Percentiles rank a stretch among this genome's conserved stretches.
Evolutionary conservation across 2,797 vertebrate species (phyloP).

Genomic region (Xenops minutus): DNA sequence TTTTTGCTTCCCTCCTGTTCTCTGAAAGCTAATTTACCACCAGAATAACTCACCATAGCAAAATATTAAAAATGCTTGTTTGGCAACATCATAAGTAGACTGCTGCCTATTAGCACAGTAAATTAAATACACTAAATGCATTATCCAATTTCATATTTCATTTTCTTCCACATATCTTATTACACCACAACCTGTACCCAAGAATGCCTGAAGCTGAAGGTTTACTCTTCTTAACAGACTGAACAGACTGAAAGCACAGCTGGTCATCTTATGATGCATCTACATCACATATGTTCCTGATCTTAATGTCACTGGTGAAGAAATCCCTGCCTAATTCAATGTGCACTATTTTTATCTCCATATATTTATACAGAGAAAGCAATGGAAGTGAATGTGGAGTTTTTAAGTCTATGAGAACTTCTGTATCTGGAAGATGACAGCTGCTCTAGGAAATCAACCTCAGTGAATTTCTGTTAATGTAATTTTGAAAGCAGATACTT

Average conservation of each 20-base stretch:
- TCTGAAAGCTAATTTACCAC: neutral
- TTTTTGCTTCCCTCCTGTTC: neutral
- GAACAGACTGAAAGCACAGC: conserved; percentile 37
- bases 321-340: neutral
- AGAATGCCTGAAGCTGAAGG: conserved; percentile 19
- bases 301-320: neutral
- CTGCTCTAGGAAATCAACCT: neutral
- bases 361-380: neutral
- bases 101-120: conserved; percentile 41
- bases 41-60: neutral
- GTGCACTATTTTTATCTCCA: neutral
- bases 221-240: neutral
- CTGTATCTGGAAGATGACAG: neutral
- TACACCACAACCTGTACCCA: neutral
- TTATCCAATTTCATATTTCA: conserved; percentile 41
- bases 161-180: conserved; percentile 21
- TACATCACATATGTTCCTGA: conserved; percentile 16
- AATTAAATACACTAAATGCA: conserved; percentile 42
- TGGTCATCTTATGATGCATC: conserved; percentile 42
- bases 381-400: neutral
- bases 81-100: neutral
- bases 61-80: conserved; percentile 37
- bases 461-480: neutral
- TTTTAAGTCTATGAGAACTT: neutral
- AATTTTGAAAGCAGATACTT: neutral